Conservation (phyloP, 2,888 invertebrate species). For the Rhyacophila evoluta region DNA sequence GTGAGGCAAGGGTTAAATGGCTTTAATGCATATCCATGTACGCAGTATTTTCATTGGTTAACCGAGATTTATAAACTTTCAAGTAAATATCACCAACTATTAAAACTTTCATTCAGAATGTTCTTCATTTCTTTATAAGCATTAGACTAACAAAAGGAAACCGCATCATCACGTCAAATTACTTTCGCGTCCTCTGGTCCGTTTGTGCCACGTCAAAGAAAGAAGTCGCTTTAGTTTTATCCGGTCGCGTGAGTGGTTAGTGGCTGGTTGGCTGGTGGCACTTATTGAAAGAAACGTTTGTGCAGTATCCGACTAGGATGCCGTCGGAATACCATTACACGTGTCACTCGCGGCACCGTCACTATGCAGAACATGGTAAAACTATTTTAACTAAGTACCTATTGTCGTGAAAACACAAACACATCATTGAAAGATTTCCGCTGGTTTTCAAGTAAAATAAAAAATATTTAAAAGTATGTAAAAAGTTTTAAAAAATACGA, state of each 20-base stretch:
- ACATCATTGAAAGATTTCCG: too few species aligned
- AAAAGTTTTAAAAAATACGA: not conserved
- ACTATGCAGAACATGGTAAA: not conserved
- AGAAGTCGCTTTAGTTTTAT: conserved; percentile 20
- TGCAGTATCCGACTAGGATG: conserved; percentile 30
- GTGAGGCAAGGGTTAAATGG: too few species aligned
- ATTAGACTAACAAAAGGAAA: conserved; percentile 1
- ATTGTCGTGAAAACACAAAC: too few species aligned
- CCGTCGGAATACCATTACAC: conserved; percentile 38
- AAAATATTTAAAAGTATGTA: not conserved
- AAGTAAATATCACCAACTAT: not conserved
- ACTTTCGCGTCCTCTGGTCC: conserved; percentile 8
- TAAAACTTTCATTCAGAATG: not conserved
- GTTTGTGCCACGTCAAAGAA: not conserved
- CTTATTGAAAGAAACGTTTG: conserved; percentile 34
- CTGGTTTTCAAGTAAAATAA: too few species aligned
- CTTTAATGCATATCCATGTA: too few species aligned
- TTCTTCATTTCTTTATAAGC: not conserved
- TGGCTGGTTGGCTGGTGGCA: conserved; percentile 1
- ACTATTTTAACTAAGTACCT: not conserved
- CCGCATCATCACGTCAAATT: conserved; percentile 2
- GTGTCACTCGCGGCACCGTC: not conserved
- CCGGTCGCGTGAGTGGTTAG: not conserved
- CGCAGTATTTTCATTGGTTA: too few species aligned
- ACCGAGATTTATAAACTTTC: not conserved